Evolutionary conservation across 2,888 invertebrate genomes (phyloP).

Genomic region (Acanthococcus lagerstroemiae): DNA sequence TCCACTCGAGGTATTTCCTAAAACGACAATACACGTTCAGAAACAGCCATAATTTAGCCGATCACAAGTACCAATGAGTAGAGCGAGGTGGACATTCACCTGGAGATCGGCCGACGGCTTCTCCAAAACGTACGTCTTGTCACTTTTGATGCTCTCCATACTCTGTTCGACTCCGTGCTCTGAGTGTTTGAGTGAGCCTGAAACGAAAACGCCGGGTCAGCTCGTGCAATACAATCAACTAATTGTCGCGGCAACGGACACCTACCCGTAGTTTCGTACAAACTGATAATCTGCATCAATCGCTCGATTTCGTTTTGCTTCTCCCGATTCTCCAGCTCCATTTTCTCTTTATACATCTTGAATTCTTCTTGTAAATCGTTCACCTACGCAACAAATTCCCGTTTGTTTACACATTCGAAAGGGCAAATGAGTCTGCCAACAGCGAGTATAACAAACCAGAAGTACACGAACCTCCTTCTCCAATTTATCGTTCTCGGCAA

Average conservation of each 20-base stretch:
- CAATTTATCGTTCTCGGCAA: conserved; percentile 60
- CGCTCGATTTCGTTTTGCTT: conserved; percentile 24
- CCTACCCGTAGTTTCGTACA: conserved; percentile 10
- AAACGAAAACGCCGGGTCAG: not conserved
- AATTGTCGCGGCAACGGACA: not conserved
- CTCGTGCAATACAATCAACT: not conserved
- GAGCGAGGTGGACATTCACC: not conserved
- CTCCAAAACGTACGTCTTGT: conserved; percentile 15
- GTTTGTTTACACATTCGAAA: not conserved
- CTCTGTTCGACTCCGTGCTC: conserved; percentile 10
- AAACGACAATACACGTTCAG: not conserved
- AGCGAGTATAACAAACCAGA: too few relatives aligned
- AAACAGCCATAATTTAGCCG: not conserved
- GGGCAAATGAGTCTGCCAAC: not conserved
- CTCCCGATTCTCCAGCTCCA: conserved; percentile 9
- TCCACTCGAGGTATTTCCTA: conserved; percentile 2
- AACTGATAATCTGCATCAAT: conserved; percentile 17
- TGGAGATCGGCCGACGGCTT: not conserved
- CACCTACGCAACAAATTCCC: not conserved
- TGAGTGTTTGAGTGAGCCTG: not conserved
- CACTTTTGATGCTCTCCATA: conserved; percentile 19
- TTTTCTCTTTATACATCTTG: conserved; percentile 18
- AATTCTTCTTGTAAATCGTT: conserved; percentile 25
- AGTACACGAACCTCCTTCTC: conserved; percentile 49
- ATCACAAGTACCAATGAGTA: not conserved